These are phyloP conservation scores for Cheilinus undulatus DNA, from an alignment of 2,113 vertebrate species.

Conservation along the genomic window DNA sequence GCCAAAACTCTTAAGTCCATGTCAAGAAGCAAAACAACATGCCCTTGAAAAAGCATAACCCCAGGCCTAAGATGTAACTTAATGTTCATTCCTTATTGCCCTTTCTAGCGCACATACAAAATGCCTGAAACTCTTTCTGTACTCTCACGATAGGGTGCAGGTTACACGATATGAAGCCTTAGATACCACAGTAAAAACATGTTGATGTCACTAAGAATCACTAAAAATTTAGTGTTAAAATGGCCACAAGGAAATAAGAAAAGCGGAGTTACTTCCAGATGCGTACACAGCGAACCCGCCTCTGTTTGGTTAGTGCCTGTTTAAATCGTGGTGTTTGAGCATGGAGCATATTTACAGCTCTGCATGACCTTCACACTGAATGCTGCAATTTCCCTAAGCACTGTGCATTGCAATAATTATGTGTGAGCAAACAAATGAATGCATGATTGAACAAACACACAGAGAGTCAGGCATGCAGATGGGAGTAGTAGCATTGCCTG, in stretches of 20 bases:
- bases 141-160: not conserved
- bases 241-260: not conserved
- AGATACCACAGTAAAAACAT: not conserved
- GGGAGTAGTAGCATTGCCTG: not conserved
- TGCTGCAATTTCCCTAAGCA: slow-evolving; percentile 66
- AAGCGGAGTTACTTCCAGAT: slow-evolving; percentile 5
- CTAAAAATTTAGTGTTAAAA: not conserved
- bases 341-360: slow-evolving; percentile 38
- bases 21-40: slow-evolving; percentile 11
- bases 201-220: not conserved
- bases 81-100: not conserved
- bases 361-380: slow-evolving; percentile 55
- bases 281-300: slow-evolving; percentile 11
- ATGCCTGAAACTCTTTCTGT: slow-evolving; percentile 2
- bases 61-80: not conserved
- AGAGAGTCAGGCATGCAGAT: not conserved
- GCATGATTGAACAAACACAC: slow-evolving; percentile 44
- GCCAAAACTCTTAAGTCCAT: not conserved
- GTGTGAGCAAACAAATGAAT: slow-evolving; percentile 54
- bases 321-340: slow-evolving; percentile 53
- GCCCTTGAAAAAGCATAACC: not conserved
- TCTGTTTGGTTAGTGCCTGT: slow-evolving; percentile 15
- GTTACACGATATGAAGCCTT: not conserved
- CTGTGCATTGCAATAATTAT: slow-evolving; percentile 55
- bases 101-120: not conserved